Percentiles rank a stretch among this genome's conserved stretches.
phyloP scores from a whole-genome alignment of 2,888 invertebrate species.

The Drosophila meridiana region DNA sequence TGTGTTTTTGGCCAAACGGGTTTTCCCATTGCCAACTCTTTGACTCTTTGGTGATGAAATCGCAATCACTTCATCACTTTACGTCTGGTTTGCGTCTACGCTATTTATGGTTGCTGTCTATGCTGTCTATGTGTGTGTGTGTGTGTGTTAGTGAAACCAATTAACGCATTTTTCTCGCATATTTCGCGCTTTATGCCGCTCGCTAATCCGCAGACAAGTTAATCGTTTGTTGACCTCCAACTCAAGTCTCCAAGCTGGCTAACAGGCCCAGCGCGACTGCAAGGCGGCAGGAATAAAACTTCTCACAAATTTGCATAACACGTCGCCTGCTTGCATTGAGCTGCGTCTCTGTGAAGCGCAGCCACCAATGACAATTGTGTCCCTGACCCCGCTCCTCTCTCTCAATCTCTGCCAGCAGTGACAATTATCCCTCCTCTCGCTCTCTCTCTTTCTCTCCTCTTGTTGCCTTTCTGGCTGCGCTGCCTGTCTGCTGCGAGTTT shows the following conservation, averaged over 20 bases:
- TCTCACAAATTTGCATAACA: conserved; percentile 69
- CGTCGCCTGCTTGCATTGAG: conserved; percentile 22
- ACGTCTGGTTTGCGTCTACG: conserved; percentile 48
- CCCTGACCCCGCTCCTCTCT: too few species aligned
- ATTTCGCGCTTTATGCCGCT: conserved; percentile 30
- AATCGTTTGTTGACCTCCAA: conserved; percentile 73
- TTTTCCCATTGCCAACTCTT: conserved; percentile 17
- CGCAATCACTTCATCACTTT: conserved; percentile 48
- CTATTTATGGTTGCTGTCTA: conserved; percentile 45
- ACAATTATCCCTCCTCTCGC: neutral
- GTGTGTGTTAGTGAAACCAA: conserved; percentile 55
- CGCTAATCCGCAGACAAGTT: conserved; percentile 74
- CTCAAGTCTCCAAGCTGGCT: conserved; percentile 28
- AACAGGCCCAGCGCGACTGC: neutral
- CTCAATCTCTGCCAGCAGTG: neutral
- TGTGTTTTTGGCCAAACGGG: conserved; percentile 44
- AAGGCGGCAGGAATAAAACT: conserved; percentile 32
- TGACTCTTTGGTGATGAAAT: conserved; percentile 31
- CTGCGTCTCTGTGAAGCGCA: conserved; percentile 31
- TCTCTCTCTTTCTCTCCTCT: neutral
- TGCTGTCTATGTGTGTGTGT: conserved; percentile 15
- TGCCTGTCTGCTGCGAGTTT: conserved; percentile 12
- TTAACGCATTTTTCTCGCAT: conserved; percentile 67
- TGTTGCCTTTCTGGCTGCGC: neutral
- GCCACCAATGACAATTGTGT: conserved; percentile 44